phyloP scores from a whole-genome alignment of 2,888 invertebrate species.

The Ochropleura plecta region DNA sequence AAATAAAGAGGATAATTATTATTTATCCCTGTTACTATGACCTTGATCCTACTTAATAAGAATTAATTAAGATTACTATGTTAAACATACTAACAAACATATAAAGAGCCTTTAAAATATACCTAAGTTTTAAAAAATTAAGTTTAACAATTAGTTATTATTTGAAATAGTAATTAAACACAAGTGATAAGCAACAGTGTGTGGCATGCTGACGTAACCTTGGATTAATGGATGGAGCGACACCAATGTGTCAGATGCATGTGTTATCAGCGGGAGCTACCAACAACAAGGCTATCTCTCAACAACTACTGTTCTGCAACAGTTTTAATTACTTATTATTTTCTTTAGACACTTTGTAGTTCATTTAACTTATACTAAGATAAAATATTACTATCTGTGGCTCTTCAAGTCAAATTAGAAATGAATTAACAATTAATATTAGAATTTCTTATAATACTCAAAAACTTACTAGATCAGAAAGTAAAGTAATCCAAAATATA shows the following conservation, averaged over 20 bases:
- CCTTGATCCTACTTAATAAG: neutral
- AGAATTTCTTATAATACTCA: slow-evolving; percentile 5
- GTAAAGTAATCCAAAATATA: neutral
- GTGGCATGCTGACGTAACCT: slow-evolving; percentile 57
- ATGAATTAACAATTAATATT: neutral
- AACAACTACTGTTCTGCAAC: slow-evolving; percentile 39
- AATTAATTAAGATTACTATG: neutral
- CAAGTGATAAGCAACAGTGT: slow-evolving; percentile 42
- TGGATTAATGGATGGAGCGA: slow-evolving; percentile 63
- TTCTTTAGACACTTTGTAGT: neutral
- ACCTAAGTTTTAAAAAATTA: neutral
- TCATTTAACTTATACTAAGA: neutral
- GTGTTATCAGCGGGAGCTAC: slow-evolving; percentile 65
- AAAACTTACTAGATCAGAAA: neutral
- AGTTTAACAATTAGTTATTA: slow-evolving; percentile 36
- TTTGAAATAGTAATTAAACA: slow-evolving; percentile 27
- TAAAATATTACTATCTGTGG: neutral
- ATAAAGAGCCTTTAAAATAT: neutral
- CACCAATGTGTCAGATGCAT: slow-evolving; percentile 63
- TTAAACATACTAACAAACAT: neutral
- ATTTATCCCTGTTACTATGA: slow-evolving; percentile 3
- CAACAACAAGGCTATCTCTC: slow-evolving; percentile 63
- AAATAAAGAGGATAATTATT: neutral
- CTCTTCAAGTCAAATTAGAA: neutral
- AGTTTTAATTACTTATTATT: slow-evolving; percentile 31